Evolutionary conservation across 2,113 vertebrate species (phyloP), one percentile per base, ranked within the genome.

Genomic region (Hoplias malabaricus): DNA sequence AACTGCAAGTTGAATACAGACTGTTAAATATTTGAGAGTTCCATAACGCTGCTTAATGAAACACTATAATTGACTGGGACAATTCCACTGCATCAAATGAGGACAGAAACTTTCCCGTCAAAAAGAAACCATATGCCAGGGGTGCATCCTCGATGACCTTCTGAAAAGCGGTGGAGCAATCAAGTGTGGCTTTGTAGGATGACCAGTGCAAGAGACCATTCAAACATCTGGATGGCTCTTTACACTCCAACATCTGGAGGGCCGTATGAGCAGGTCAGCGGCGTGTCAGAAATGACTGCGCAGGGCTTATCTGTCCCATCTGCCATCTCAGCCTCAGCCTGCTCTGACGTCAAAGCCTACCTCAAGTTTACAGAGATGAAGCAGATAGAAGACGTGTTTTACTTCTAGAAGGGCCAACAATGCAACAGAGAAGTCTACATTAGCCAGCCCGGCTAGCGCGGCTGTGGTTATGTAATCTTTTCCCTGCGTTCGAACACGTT

Each of bases 331-430:
- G 19, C 11, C 34, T 66, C 14, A 14, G 36, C 23, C 7, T 25
- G 38, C 63, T 66, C 36, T 66, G 21, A 66, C 63, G 36, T 42
- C 63, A 66, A 66, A 42, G 63, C 36, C 36, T 38, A 34, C n/a
- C 34, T 42, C 36, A 66, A 11, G 34, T 66, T 66, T 66, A 40
- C 21, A 66, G 36, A 42, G 23, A 42, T 66, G 63, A 42, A 7
- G 19, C 1, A 42, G 63, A 66, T 42, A 42, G 25, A 19, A 42
- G 36, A 25, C 10, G 10, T 23, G 36, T 42, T 66, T 42, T n/a
- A 40, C 38, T 40, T 65, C 59, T 16, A 34, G 16, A 59, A 62
- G 8, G 59, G 31, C 33, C 19, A 53, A 53, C 48, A 53, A 53
- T 63, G 34, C 62, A 36, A 40, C 33, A 13, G 10, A 7, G 5